These are phyloP conservation scores for Drosophila gunungcola DNA, from an alignment of 1,140 invertebrate species.

Conservation along the genomic window DNA sequence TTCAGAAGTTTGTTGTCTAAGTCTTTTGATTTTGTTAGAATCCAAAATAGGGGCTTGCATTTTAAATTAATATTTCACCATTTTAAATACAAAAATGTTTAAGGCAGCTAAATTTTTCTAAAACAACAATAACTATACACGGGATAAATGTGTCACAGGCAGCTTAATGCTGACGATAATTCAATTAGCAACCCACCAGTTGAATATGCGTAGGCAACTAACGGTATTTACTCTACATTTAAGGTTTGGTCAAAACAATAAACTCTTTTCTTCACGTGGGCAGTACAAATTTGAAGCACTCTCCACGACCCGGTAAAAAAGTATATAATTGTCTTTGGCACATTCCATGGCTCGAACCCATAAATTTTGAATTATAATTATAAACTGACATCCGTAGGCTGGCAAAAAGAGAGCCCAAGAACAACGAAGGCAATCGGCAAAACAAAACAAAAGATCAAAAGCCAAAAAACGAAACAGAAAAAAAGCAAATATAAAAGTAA, in stretches of 20 bases:
- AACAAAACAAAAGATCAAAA: slow-evolving; percentile 24
- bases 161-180: background rate
- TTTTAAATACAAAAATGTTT: background rate
- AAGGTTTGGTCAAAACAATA: background rate
- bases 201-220: slow-evolving; percentile 12
- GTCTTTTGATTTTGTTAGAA: slow-evolving; percentile 53
- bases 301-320: slow-evolving; percentile 13
- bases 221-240: slow-evolving; percentile 16
- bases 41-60: background rate
- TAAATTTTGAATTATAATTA: slow-evolving; percentile 20
- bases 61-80: background rate
- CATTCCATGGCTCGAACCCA: slow-evolving; percentile 19
- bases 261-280: background rate
- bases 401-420: slow-evolving; percentile 1
- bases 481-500: slow-evolving; percentile 8
- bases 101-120: background rate
- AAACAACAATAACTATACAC: background rate
- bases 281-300: slow-evolving; percentile 1
- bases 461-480: slow-evolving; percentile 5
- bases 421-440: slow-evolving; percentile 13
- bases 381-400: slow-evolving; percentile 32
- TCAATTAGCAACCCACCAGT: background rate
- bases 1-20: slow-evolving; percentile 54
- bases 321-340: slow-evolving; percentile 12
- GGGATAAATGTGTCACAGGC: background rate